Conservation (phyloP, 1,140 invertebrate species). For the Calosoma granatense region DNA sequence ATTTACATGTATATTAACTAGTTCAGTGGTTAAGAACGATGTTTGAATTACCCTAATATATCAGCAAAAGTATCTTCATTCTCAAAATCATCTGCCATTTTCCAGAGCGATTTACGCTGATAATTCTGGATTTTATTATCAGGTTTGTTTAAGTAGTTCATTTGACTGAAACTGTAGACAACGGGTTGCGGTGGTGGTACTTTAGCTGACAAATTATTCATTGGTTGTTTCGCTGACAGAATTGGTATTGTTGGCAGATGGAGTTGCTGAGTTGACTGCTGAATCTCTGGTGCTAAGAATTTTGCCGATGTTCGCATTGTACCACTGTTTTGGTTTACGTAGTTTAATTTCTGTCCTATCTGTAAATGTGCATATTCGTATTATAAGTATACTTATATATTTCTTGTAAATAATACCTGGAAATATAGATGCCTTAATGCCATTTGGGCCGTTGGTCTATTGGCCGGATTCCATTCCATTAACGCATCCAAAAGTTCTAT, state of each 20-base stretch:
- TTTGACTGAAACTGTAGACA: constrained; percentile 33
- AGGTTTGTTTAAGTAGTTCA: constrained; percentile 28
- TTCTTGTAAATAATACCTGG: constrained; percentile 44
- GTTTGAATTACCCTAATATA: constrained; percentile 45
- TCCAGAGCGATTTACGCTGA: constrained; percentile 26
- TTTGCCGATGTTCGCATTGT: background rate
- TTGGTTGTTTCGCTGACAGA: constrained; percentile 14
- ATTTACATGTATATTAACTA: background rate
- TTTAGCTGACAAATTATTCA: constrained; percentile 2
- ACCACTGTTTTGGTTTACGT: background rate
- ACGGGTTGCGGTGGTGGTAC: constrained; percentile 23
- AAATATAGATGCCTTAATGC: constrained; percentile 77
- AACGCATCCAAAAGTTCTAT: constrained; percentile 79
- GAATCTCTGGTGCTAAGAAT: background rate
- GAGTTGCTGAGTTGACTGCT: constrained; percentile 1
- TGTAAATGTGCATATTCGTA: too few species aligned
- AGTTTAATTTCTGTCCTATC: constrained; percentile 1
- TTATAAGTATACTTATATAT: too few species aligned
- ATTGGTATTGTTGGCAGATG: constrained; percentile 11
- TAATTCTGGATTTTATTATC: constrained; percentile 25
- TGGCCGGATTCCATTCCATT: constrained; percentile 85
- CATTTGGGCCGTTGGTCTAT: constrained; percentile 83
- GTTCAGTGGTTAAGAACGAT: constrained; percentile 25
- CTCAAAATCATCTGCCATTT: constrained; percentile 30
- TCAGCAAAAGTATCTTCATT: constrained; percentile 44